Evolutionary conservation across 2,888 invertebrate genomes (phyloP), one percentile per base, ranked within the genome.

Genomic region (Leucophora obtusa): DNA sequence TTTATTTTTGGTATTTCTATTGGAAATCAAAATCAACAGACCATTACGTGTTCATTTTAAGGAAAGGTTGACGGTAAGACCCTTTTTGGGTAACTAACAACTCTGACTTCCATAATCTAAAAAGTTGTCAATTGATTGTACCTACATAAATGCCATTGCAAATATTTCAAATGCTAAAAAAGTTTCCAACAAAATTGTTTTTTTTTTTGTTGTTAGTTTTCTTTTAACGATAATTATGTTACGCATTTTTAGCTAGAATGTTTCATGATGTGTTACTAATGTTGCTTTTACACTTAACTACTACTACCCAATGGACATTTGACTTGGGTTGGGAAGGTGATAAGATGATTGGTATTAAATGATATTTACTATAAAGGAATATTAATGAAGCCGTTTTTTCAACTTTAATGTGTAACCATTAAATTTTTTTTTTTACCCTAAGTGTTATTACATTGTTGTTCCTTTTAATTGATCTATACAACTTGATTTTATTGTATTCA

Each of bases 181-280:
- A 38, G 14, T 38, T 38, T 11, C 38, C 11, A 3, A 14, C 11
- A 9, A 38, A 38, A 38, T 9, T 38, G 14, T 38, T 35, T 35
- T 10, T 1, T 9, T 35, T 35, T 2, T 35, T 9, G 9, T 50
- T 53, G 15, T 10, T 59, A 35, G 11, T 43, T 38, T 59, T 21
- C 43, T 43, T 24, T 65, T 58, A 73, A 54, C n/a, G 35, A 73
- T 35, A 73, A 76, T 77, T 47, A 56, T 76, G 80, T 60, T 66
- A 73, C 77, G 77, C 77, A 81, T 43, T 73, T 81, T 72, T 68
- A 38, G 73, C 53, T 21, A 60, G 15, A 21, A 66, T 62, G 51
- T 21, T 60, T 17, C 51, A 60, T 65, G 69, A 76, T 73, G 81
- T 73, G 81, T 70, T 54, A 81, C 81, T 81, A 81, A 81, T 76